Evolutionary conservation across 1,140 invertebrate species (phyloP).

Genomic region (Apis laboriosa): DNA sequence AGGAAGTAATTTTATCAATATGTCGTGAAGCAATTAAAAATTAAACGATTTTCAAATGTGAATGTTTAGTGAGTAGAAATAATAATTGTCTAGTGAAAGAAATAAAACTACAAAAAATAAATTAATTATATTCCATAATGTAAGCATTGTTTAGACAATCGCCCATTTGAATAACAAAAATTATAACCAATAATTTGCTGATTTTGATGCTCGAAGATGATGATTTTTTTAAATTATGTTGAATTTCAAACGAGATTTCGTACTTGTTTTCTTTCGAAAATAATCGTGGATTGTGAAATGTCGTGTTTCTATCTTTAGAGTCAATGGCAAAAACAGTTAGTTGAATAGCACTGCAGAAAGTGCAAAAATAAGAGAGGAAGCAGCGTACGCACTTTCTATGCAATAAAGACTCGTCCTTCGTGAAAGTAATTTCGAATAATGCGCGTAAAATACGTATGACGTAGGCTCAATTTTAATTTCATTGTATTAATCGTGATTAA

Average conservation of each 20-base stretch:
- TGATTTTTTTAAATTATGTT: too few species aligned
- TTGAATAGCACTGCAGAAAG: neutral
- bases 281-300: neutral
- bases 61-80: too few species aligned
- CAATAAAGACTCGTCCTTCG: neutral
- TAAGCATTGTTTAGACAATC: too few species aligned
- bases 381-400: neutral
- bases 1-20: too few species aligned
- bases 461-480: constrained; percentile 32
- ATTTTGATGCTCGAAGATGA: neutral
- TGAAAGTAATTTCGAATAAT: constrained; percentile 6
- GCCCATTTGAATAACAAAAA: too few species aligned
- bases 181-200: too few species aligned
- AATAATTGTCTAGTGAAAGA: too few species aligned
- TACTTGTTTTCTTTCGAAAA: neutral
- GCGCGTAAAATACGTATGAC: neutral
- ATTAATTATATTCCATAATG: too few species aligned
- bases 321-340: neutral
- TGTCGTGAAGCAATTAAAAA: too few species aligned
- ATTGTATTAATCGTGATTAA: constrained; percentile 45
- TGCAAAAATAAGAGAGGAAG: neutral
- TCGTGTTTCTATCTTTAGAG: neutral
- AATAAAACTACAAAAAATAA: too few species aligned
- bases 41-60: too few species aligned
- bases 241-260: neutral